phyloP scores from a whole-genome alignment of 2,888 invertebrate species.

The Lysandra coridon region DNA sequence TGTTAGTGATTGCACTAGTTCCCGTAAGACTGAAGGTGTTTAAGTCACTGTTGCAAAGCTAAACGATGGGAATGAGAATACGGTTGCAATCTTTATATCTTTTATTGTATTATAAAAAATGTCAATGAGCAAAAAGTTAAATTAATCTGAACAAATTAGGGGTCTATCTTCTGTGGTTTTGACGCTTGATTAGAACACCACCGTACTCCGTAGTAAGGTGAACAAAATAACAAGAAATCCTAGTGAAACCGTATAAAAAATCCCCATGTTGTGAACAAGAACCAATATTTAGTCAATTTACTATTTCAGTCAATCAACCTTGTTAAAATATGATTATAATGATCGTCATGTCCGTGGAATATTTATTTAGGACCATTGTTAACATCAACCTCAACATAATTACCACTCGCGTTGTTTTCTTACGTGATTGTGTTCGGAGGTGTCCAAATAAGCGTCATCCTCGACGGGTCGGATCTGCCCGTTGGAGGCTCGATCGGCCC shows the following conservation, averaged over 20 bases:
- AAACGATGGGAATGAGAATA: neutral
- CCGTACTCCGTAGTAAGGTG: too few relatives aligned
- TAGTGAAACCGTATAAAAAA: neutral
- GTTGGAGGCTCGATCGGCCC: slow-evolving; percentile 45
- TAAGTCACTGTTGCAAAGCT: neutral
- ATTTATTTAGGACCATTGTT: slow-evolving; percentile 19
- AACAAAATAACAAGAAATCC: neutral
- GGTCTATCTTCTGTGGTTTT: too few relatives aligned
- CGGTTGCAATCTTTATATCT: too few relatives aligned
- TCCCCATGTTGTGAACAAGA: neutral
- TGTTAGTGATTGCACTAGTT: slow-evolving; percentile 9
- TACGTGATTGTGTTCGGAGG: slow-evolving; percentile 23
- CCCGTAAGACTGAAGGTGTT: neutral
- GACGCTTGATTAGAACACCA: too few relatives aligned
- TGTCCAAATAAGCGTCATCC: slow-evolving; percentile 30
- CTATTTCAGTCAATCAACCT: neutral
- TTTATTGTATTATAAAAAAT: too few relatives aligned
- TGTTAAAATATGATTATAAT: neutral
- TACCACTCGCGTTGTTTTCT: slow-evolving; percentile 17
- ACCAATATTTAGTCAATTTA: neutral
- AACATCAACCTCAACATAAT: neutral
- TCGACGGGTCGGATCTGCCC: slow-evolving; percentile 33
- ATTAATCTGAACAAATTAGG: too few relatives aligned
- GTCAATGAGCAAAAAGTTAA: too few relatives aligned
- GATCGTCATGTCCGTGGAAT: neutral